Conservation (phyloP, 2,888 invertebrate genomes). For the Conomelus anceps region DNA sequence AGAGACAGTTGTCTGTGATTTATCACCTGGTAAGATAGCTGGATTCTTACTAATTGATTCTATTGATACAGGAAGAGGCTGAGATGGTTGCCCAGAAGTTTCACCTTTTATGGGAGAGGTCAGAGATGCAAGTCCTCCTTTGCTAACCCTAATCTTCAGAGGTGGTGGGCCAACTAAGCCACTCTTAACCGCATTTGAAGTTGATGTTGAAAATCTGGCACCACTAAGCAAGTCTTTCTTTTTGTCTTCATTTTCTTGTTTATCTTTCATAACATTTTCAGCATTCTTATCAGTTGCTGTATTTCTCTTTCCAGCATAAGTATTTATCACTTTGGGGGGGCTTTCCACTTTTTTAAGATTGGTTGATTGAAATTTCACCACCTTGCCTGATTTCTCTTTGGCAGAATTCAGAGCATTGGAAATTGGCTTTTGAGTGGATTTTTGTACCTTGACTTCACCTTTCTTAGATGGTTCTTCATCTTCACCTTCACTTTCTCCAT, state of each 20-base stretch:
- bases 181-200: not conserved
- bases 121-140: not conserved
- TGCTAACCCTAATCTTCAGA: not conserved
- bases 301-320: not conserved
- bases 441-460: not conserved
- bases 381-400: not conserved
- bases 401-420: not conserved
- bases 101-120: not conserved
- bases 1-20: not conserved
- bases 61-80: not conserved
- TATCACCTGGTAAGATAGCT: not conserved
- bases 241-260: not conserved
- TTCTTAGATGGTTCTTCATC: conserved; percentile 20
- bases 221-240: not conserved
- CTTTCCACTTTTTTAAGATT: not conserved
- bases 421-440: not conserved
- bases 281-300: not conserved
- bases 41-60: not conserved
- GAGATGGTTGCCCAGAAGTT: not conserved
- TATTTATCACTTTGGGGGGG: not conserved
- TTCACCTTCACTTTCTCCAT: conserved; percentile 23
- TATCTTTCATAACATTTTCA: not conserved
- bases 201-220: not conserved
- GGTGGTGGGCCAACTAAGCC: not conserved
- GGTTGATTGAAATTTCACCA: not conserved